A percentile compares a stretch with the other conserved stretches of the same genome.
Evolutionary conservation across 2,888 invertebrate species (phyloP).

Genomic region (Plebejus melissa): DNA sequence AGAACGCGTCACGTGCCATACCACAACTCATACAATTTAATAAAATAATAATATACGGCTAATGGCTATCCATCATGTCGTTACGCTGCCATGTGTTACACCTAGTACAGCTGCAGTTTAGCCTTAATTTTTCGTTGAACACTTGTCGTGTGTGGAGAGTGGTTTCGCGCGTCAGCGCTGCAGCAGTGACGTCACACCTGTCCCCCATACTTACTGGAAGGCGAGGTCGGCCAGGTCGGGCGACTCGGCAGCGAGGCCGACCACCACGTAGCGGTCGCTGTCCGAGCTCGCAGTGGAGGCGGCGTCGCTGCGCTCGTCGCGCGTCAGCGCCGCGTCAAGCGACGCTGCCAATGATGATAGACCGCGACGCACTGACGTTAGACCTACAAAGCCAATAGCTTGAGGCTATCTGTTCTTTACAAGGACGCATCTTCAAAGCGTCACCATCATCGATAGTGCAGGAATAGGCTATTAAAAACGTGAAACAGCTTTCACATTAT

Average conservation of each 20-base stretch:
- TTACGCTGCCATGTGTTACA: no score
- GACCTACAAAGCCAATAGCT: slow-evolving; percentile 58
- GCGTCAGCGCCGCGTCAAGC: slow-evolving; percentile 88
- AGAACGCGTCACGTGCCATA: no score
- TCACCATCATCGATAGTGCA: no score
- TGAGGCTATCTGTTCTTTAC: not conserved
- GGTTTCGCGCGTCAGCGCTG: not conserved
- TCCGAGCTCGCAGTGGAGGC: slow-evolving; percentile 92
- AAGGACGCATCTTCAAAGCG: no score
- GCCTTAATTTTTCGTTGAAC: no score
- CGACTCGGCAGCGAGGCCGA: slow-evolving; percentile 83
- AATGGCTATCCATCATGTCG: no score
- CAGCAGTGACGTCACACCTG: not conserved
- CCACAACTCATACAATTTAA: no score
- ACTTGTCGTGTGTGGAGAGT: no score
- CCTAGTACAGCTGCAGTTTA: no score
- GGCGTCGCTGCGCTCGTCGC: slow-evolving; percentile 83
- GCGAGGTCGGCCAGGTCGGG: slow-evolving; percentile 85
- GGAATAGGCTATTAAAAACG: no score
- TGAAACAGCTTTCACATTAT: no score
- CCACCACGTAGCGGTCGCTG: slow-evolving; percentile 90
- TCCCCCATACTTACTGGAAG: slow-evolving; percentile 71
- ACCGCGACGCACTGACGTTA: slow-evolving; percentile 90
- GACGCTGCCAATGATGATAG: slow-evolving; percentile 90
- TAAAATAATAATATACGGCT: no score